Evolutionary conservation across 1,140 invertebrate genomes (phyloP).

Genomic region (Idris sp.): DNA sequence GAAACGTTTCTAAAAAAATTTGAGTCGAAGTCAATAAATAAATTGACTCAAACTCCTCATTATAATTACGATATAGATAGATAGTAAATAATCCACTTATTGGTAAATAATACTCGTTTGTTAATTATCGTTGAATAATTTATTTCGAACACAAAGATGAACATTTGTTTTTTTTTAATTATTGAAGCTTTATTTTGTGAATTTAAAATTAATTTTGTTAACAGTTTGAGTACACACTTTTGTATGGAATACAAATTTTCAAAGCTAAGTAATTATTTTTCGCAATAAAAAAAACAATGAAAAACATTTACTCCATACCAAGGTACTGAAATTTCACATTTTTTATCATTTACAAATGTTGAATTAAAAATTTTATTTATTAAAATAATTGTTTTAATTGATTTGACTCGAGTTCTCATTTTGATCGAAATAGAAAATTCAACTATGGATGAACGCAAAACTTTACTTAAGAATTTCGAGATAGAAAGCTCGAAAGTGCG

Average conservation of each 20-base stretch:
- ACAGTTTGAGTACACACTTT: too few relatives aligned
- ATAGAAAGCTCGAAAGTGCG: slow-evolving; percentile 14
- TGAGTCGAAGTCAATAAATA: slow-evolving; percentile 20
- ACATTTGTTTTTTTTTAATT: not conserved
- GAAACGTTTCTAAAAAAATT: slow-evolving; percentile 17
- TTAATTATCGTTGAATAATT: slow-evolving; percentile 16
- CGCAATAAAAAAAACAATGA: too few relatives aligned
- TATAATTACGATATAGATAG: slow-evolving; percentile 49
- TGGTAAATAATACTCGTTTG: slow-evolving; percentile 27
- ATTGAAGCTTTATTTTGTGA: too few relatives aligned
- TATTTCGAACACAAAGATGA: slow-evolving; percentile 18
- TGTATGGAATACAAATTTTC: too few relatives aligned
- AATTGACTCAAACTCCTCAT: slow-evolving; percentile 30
- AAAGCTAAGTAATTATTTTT: too few relatives aligned
- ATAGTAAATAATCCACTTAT: slow-evolving; percentile 51
- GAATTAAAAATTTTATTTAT: too few relatives aligned
- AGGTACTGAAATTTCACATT: too few relatives aligned
- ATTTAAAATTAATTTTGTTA: too few relatives aligned
- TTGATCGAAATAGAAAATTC: slow-evolving; percentile 30
- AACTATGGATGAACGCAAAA: slow-evolving; percentile 6
- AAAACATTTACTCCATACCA: too few relatives aligned
- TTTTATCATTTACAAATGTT: too few relatives aligned
- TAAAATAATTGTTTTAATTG: too few relatives aligned
- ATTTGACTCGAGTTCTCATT: too few relatives aligned
- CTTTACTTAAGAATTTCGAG: slow-evolving; percentile 30